phyloP scores from a whole-genome alignment of 1,140 invertebrate genomes.

The Luehdorfia chinensis region DNA sequence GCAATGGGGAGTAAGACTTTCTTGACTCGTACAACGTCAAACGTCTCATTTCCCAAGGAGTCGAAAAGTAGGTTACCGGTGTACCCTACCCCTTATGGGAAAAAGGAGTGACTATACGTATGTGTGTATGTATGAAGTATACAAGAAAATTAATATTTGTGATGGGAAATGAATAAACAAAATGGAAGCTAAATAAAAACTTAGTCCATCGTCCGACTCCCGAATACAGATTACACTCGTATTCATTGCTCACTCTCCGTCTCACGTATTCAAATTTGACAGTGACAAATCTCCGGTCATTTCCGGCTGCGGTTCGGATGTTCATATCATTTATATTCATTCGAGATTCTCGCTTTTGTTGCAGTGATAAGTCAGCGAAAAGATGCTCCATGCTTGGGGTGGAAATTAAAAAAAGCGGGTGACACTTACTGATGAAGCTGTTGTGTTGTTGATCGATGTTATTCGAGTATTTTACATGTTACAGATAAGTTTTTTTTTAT shows the following conservation, averaged over 20 bases:
- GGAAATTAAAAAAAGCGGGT: constrained; percentile 33
- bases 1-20: no score
- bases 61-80: no score
- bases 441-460: constrained; percentile 17
- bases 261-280: constrained; percentile 73
- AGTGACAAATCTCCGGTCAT: constrained; percentile 69
- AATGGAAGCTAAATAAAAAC: no score
- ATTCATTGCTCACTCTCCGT: constrained; percentile 21
- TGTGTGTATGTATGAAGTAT: no score
- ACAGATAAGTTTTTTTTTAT: no score
- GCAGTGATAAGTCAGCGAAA: constrained; percentile 43
- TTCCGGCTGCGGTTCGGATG: constrained; percentile 66
- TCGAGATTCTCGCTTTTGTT: constrained; percentile 47
- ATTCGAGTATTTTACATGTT: background rate
- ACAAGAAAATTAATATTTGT: no score
- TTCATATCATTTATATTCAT: constrained; percentile 70
- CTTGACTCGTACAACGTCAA: no score
- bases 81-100: no score
- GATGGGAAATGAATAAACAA: no score
- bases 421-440: constrained; percentile 13
- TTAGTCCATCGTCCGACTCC: background rate
- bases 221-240: constrained; percentile 13
- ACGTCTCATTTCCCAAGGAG: no score
- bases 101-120: no score
- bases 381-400: constrained; percentile 34